Base-by-base conservation (phyloP, 2,113 vertebrate genomes). In the Oryzias javanicus region DNA sequence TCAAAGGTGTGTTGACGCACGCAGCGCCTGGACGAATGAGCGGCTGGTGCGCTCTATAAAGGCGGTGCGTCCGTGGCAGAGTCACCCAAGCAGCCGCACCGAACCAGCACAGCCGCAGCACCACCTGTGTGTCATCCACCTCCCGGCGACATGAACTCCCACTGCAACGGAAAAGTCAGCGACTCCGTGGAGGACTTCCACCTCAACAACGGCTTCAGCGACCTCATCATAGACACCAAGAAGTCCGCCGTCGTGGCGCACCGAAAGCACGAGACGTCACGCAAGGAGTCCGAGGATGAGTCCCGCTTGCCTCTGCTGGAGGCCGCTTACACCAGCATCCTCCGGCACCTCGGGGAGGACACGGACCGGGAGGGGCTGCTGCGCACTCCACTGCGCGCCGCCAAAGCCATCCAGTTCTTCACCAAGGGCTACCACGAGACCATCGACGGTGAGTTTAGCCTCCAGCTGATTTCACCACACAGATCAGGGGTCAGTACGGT, bases 351-450 rank as follows among this genome's bases (percentile, higher is more conserved):
- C 16, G 93, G 92, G 1, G 93, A 94, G 71, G 79, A 93, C 85
- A 76, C 87, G 1, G 86, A 88, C 65, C 86, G 93, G 0, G 84
- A 93, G 64, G 93, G 93, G 25, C 86, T 94, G 54, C 69, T 89
- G 40, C 87, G 86, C 61, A 94, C 93, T 3, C 93, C 93, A 17
- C 62, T 87, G 14, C 80, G 93, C 52, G 93, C 93, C 6, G 92
- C 92, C 47, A 91, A 88, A 52, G 92, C 93, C 69, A 93, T 94
- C 89, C 91, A 92, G 85, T 94, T 93, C 75, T 74, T 94, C 55
- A 94, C 93, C 74, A 94, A 93, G 60, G 93, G 93, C 49, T 94
- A 94, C 79, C 86, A 91, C 3, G 92, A 94, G 75, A 89, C 45
- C 55, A 64, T 92, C 14, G 70, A 83, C 25, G 93, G 93, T 93